Evolutionary conservation across 2,113 vertebrate species (phyloP).

Genomic region (Caranx ignobilis): DNA sequence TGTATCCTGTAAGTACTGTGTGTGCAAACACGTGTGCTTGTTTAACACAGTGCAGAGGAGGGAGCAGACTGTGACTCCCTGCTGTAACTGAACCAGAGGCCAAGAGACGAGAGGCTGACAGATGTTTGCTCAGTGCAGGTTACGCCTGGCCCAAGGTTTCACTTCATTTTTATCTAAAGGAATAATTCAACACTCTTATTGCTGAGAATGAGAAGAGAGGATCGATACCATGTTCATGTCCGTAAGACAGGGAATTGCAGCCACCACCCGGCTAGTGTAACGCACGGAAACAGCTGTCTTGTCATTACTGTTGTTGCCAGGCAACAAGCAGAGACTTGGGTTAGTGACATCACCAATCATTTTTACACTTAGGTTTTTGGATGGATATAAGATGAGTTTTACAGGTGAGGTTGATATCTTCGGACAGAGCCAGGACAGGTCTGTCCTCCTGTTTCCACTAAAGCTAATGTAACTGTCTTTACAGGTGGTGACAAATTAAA

Average conservation of each 20-base stretch:
- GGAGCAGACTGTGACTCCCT: conserved; percentile 8
- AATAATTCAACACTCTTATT: background rate
- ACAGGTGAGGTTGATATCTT: background rate
- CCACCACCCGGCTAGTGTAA: background rate
- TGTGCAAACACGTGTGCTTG: conserved; percentile 20
- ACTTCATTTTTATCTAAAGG: conserved; percentile 35
- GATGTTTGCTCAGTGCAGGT: conserved; percentile 21
- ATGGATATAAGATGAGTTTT: background rate
- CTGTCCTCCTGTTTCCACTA: background rate
- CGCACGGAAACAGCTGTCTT: conserved; percentile 2
- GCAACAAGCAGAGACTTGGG: conserved; percentile 15
- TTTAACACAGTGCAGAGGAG: conserved; percentile 18
- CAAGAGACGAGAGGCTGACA: conserved; percentile 14
- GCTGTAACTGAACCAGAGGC: conserved; percentile 21
- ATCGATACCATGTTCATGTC: background rate
- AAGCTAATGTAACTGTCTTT: conserved; percentile 1
- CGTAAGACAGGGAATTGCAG: background rate
- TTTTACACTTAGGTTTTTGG: background rate
- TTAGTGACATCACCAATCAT: background rate
- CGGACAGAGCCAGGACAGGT: background rate
- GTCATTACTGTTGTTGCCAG: conserved; percentile 20
- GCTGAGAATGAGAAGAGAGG: background rate
- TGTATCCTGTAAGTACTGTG: conserved; percentile 7
- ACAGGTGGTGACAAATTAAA: no score
- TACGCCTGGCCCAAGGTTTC: background rate